Conservation (phyloP, 2,888 invertebrate species). For the Stegana nigrithorax region DNA sequence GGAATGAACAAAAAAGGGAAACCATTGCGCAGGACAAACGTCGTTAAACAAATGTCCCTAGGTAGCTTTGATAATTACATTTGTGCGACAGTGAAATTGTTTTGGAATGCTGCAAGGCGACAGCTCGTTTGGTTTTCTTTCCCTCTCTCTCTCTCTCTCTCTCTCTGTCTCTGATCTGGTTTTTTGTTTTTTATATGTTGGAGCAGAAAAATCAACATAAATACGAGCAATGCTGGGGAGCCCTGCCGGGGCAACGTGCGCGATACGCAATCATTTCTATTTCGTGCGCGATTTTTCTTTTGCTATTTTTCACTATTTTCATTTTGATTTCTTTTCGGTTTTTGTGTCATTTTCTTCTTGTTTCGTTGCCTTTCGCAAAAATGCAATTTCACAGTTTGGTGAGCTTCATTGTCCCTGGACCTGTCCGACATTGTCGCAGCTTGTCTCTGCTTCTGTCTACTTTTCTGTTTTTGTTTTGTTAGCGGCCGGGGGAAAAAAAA, state of each 20-base stretch:
- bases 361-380: conserved; percentile 41
- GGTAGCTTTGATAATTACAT: conserved; percentile 50
- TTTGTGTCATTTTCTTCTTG: neutral
- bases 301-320: neutral
- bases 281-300: conserved; percentile 54
- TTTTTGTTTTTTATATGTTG: neutral
- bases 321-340: neutral
- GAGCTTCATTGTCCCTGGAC: no score
- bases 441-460: conserved; percentile 34
- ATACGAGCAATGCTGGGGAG: conserved; percentile 43
- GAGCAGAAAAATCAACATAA: conserved; percentile 54
- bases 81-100: conserved; percentile 34
- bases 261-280: conserved; percentile 47
- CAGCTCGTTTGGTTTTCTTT: neutral
- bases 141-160: neutral
- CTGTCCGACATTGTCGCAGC: conserved; percentile 60
- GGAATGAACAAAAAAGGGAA: neutral
- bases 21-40: neutral
- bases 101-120: conserved; percentile 20
- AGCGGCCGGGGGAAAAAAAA: neutral
- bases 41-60: conserved; percentile 29
- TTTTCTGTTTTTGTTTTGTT: conserved; percentile 7
- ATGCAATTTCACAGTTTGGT: conserved; percentile 62
- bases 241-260: neutral
- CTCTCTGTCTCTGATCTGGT: neutral